phyloP scores from a whole-genome alignment of 2,888 invertebrate species.

The Thelaira solivaga region DNA sequence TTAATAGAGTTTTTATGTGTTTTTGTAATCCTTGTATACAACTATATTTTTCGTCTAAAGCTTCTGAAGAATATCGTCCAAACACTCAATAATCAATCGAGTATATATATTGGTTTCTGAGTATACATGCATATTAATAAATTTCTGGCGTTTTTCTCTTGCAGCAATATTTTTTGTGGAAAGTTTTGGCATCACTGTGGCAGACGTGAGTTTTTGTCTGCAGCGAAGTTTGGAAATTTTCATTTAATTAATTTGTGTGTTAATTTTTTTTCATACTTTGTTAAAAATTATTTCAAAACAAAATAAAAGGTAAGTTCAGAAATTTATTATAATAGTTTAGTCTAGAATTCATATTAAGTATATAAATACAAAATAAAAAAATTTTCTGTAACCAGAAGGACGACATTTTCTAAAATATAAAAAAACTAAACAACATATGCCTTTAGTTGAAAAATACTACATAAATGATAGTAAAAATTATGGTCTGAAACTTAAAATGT shows the following conservation, averaged over 20 bases:
- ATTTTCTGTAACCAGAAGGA: no score
- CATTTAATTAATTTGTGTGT: constrained; percentile 4
- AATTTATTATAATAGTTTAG: neutral
- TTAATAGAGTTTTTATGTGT: no score
- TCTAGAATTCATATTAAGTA: neutral
- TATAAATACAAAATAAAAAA: no score
- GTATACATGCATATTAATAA: no score
- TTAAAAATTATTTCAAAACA: constrained; percentile 1
- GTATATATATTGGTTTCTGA: no score
- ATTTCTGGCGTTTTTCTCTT: no score
- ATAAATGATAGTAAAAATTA: neutral
- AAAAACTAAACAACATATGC: neutral
- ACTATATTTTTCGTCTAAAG: no score
- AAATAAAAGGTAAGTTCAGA: constrained; percentile 34
- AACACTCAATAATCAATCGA: no score
- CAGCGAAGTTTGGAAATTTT: constrained; percentile 9
- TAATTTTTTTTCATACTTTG: neutral
- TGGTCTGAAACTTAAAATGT: neutral
- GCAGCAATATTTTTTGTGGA: no score
- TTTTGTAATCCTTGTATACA: no score
- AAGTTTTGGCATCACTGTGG: constrained; percentile 29
- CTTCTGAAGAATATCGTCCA: no score
- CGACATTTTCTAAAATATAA: neutral
- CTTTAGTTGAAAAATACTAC: neutral
- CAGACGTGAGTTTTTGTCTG: constrained; percentile 28